Conservation (phyloP, 2,113 vertebrate species). For the Amphiprion ocellaris region DNA sequence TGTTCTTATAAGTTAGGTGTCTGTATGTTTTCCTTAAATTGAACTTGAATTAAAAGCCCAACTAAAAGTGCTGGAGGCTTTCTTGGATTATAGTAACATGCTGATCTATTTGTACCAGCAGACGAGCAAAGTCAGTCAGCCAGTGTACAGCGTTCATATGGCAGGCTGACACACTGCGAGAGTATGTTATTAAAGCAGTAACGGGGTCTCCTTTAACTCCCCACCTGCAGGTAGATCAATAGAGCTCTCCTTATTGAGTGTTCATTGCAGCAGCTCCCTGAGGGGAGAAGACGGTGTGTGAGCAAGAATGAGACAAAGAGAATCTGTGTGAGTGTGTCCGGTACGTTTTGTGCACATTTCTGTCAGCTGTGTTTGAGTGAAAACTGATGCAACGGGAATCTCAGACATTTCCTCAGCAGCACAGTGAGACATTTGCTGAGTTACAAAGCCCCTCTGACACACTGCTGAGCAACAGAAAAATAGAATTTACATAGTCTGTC, state of each 20-base stretch:
- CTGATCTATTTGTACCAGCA: background rate
- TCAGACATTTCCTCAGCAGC: conserved; percentile 36
- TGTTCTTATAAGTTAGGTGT: background rate
- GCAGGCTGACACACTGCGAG: conserved; percentile 37
- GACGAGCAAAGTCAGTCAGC: background rate
- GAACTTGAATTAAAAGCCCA: conserved; percentile 3
- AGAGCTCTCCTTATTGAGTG: conserved; percentile 49
- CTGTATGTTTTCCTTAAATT: background rate
- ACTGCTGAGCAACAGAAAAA: conserved; percentile 38
- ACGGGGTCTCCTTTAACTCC: conserved; percentile 48
- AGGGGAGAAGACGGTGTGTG: conserved; percentile 19
- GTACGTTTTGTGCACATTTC: conserved; percentile 24
- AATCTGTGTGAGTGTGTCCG: background rate
- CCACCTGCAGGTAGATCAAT: conserved; percentile 61
- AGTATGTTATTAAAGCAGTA: conserved; percentile 55
- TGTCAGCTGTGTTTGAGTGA: conserved; percentile 40
- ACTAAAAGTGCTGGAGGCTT: background rate
- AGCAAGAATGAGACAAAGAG: conserved; percentile 6
- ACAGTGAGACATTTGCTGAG: conserved; percentile 9
- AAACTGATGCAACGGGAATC: conserved; percentile 59
- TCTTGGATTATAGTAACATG: background rate
- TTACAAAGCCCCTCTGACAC: conserved; percentile 15
- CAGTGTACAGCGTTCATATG: background rate
- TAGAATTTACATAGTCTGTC: background rate
- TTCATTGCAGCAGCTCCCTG: conserved; percentile 39